These are phyloP conservation scores for Melanogrammus aeglefinus DNA, from an alignment of 2,797 vertebrate species.

Conservation along the genomic window DNA sequence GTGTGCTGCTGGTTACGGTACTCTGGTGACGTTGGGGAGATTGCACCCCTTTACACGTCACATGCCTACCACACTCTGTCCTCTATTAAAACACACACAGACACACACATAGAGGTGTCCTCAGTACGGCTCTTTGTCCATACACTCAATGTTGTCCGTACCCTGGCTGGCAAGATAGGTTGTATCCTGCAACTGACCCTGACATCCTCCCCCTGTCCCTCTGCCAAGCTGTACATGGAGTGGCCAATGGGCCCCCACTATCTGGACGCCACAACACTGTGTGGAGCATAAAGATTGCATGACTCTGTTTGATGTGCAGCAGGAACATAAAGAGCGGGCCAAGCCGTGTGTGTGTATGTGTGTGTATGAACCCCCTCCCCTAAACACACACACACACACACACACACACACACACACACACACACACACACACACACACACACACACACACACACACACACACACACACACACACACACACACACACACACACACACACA, in stretches of 20 bases:
- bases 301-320: constrained; percentile 43
- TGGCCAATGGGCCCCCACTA: constrained; percentile 31
- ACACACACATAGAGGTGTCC: too few relatives aligned
- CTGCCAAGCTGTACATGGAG: constrained; percentile 31
- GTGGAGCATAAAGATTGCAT: constrained; percentile 39
- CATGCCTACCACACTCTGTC: not conserved
- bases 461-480: not conserved
- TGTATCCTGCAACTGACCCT: constrained; percentile 45
- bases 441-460: constrained; percentile 15
- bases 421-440: constrained; percentile 26
- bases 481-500: constrained; percentile 20
- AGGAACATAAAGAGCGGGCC: constrained; percentile 7
- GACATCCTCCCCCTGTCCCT: constrained; percentile 42
- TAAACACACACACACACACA: too few relatives aligned
- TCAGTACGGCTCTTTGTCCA: constrained; percentile 28
- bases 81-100: too few relatives aligned
- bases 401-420: not conserved
- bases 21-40: too few relatives aligned
- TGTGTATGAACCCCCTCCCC: constrained; percentile 3
- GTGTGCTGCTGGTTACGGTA: too few relatives aligned
- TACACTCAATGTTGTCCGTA: constrained; percentile 48
- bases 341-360: not conserved
- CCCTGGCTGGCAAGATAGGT: constrained; percentile 32
- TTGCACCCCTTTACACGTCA: too few relatives aligned
- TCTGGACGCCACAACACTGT: constrained; percentile 27